Evolutionary conservation across 92 coral and sea anemone species (phyloP).

Genomic region (Porites cylindrica): DNA sequence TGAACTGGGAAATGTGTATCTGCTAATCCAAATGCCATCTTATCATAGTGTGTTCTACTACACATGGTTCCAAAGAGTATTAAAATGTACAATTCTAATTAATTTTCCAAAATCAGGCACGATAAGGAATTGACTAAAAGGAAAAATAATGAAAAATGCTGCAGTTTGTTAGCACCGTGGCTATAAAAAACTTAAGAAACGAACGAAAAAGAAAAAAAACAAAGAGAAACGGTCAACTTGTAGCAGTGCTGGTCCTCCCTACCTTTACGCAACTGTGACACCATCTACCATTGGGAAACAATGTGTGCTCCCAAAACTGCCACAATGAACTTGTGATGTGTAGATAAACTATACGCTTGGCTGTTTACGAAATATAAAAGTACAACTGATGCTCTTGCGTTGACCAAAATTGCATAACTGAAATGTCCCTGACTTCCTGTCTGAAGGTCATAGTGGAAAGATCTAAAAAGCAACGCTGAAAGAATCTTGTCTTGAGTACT

Average conservation of each 20-base stretch:
- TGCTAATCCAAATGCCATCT: background rate
- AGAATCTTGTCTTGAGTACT: background rate
- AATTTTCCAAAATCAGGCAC: constrained; percentile 6
- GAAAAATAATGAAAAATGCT: too few relatives aligned
- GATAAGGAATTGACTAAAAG: background rate
- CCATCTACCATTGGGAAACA: background rate
- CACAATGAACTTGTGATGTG: background rate
- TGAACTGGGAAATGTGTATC: background rate
- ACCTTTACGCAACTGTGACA: background rate
- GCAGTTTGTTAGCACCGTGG: background rate
- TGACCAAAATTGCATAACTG: background rate
- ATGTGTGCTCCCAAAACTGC: background rate
- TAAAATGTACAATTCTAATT: background rate
- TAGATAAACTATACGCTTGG: constrained; percentile 3
- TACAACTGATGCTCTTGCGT: background rate
- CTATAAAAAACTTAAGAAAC: background rate
- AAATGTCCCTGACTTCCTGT: background rate
- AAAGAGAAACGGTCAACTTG: background rate
- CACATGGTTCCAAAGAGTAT: too few relatives aligned
- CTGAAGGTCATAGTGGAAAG: background rate
- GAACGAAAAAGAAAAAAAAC: background rate
- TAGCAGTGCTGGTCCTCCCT: background rate
- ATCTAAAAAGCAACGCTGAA: background rate
- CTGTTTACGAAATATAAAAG: constrained; percentile 10
- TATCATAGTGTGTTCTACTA: background rate